Base-by-base conservation (phyloP, 1,140 invertebrate genomes). In the Gryllus bimaculatus region DNA sequence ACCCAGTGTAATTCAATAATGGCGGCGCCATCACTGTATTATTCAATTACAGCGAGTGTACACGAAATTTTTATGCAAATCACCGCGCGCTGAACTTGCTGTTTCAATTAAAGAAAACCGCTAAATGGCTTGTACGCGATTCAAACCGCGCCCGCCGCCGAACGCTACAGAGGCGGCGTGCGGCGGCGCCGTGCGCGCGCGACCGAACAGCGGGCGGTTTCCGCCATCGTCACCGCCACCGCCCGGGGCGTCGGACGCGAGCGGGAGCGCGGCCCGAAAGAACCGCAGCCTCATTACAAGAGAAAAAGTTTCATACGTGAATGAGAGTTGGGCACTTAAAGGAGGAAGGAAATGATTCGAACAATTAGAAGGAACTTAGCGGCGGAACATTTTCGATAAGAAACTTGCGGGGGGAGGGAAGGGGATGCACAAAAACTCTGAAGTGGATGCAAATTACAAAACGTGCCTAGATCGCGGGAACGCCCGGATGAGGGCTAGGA, bases 61-160 rank as follows among this genome's bases (percentile, higher is more conserved):
- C 54, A 66, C 18, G 54, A 66, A 66, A 66, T 66, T 66, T 66
- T 66, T 66, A 66, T 66, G 54, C 54, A 66, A 66, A 66, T 66
- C 54, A 18, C 54, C 18, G 18, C 54, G 18, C 54, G 18, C 54
- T 13, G 54, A 66, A 66, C 54, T 66, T 66, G 54, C 54, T 66
- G 54, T 66, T 66, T 66, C 54, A 66, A 66, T 66, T 66, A 66
- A 66, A 66, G 54, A 66, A 66, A 66, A 66, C 54, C 54, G 54
- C 54, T 66, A 66, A 66, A 66, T 66, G 54, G 54, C 7, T 66
- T 66, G 10, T 18, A 3, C 18, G 18, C 54, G 54, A 66, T 66
- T 66, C 54, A 10, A 18, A 66, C 54, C 54, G 54, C 10, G 54
- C 10, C 54, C 10, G 54, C 1, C 10, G 1, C 26, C 54, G 54